phyloP scores from a whole-genome alignment of 2,888 invertebrate genomes.

The Ornithoptera alexandrae region DNA sequence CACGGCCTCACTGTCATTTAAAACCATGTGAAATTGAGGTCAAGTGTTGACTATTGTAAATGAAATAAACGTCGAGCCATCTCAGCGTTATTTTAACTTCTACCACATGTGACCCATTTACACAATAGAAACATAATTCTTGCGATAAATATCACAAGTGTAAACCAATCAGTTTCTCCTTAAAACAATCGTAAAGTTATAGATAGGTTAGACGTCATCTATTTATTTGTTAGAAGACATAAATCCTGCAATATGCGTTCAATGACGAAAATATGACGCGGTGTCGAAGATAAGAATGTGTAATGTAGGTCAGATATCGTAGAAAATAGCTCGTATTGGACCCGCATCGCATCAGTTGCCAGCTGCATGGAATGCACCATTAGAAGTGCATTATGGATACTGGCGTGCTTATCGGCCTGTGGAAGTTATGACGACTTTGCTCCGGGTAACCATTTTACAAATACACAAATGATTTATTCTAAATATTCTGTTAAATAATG shows the following conservation, averaged over 20 bases:
- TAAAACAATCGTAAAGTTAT: constrained; percentile 13
- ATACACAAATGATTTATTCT: neutral
- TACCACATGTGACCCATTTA: too few species aligned
- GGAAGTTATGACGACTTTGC: constrained; percentile 34
- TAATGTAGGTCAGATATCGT: constrained; percentile 62
- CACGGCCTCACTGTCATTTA: too few species aligned
- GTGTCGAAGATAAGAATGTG: constrained; percentile 47
- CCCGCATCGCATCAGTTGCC: constrained; percentile 23
- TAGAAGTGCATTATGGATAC: constrained; percentile 50
- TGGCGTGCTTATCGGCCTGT: constrained; percentile 31
- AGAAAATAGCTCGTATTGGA: constrained; percentile 13
- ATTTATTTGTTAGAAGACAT: constrained; percentile 22
- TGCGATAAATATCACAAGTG: neutral
- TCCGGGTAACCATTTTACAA: constrained; percentile 7
- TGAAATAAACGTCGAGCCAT: neutral
- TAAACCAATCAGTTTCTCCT: neutral
- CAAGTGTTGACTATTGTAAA: neutral
- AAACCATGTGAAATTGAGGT: too few species aligned
- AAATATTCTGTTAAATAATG: too few species aligned
- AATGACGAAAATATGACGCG: constrained; percentile 47
- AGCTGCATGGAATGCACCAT: constrained; percentile 45
- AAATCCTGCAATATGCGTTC: constrained; percentile 12
- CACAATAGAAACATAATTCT: too few species aligned
- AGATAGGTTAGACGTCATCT: constrained; percentile 16
- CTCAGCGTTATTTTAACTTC: neutral